phyloP scores from a whole-genome alignment of 2,113 vertebrate genomes.

The Brevimyrus niger region DNA sequence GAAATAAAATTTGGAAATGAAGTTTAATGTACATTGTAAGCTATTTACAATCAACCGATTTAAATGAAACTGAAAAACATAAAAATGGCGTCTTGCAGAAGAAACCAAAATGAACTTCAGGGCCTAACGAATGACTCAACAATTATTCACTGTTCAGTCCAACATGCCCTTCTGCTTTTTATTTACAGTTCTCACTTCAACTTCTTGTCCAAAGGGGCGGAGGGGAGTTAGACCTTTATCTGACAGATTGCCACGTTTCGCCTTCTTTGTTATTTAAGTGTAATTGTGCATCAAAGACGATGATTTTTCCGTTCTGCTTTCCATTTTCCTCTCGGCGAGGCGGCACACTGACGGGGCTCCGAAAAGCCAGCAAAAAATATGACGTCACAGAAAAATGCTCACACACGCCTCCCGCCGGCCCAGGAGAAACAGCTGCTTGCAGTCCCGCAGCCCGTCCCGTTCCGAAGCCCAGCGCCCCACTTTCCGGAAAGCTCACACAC shows the following conservation, averaged over 20 bases:
- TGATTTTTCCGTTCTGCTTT: slow-evolving; percentile 31
- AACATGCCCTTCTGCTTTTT: slow-evolving; percentile 27
- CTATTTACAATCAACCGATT: slow-evolving; percentile 87
- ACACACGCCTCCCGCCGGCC: slow-evolving; percentile 30
- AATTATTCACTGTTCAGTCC: slow-evolving; percentile 44
- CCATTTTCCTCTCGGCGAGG: slow-evolving; percentile 31
- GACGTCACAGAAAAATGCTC: slow-evolving; percentile 50
- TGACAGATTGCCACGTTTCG: slow-evolving; percentile 39
- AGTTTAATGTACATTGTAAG: slow-evolving; percentile 89
- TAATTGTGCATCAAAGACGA: slow-evolving; percentile 44
- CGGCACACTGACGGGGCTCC: slow-evolving; percentile 46
- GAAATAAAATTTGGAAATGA: slow-evolving; percentile 89
- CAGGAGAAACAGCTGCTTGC: slow-evolving; percentile 54
- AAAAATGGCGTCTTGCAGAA: slow-evolving; percentile 65
- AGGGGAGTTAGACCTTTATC: slow-evolving; percentile 30
- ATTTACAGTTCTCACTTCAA: slow-evolving; percentile 24
- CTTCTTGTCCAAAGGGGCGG: slow-evolving; percentile 26
- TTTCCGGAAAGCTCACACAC: slow-evolving; percentile 7
- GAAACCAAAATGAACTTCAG: slow-evolving; percentile 51
- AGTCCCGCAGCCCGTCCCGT: slow-evolving; percentile 29
- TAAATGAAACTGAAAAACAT: slow-evolving; percentile 62
- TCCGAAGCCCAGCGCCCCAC: slow-evolving; percentile 21
- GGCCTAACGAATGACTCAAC: slow-evolving; percentile 46
- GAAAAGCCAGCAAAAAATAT: slow-evolving; percentile 54
- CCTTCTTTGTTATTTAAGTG: slow-evolving; percentile 35